Evolutionary conservation across 2,888 invertebrate species (phyloP), one percentile per base, ranked within the genome.

Genomic region (Baccha elongata): DNA sequence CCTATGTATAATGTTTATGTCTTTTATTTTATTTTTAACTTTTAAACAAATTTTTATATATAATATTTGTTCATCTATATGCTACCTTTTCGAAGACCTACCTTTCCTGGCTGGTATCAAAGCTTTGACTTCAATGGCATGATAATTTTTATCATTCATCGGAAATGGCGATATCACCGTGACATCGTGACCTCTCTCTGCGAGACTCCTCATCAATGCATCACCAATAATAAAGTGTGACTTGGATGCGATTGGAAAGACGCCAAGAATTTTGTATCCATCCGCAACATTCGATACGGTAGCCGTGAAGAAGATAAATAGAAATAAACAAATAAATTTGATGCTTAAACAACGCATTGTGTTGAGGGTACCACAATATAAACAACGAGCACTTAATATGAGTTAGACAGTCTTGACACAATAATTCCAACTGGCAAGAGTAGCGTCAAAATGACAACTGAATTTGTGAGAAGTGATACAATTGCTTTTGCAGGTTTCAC

Each of bases 221-320:
- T 80, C 58, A 37, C 80, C 80, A 35, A 80, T 50, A n/a, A 80
- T 69, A 26, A 80, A 80, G 37, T 80, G 80, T 11, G 75, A 80
- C 11, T 55, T 75, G 19, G 75, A 75, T 44, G 55, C 55, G 8
- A 35, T 65, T 64, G 68, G 64, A 48, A 75, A 69, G 17, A 80
- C 17, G n/a, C 75, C 80, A 71, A 80, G 80, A 40, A 80, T 69
- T 48, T 52, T 75, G 19, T 69, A 80, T 48, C 64, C 75, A 69
- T 50, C 50, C 17, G 60, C 15, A 29, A 23, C 19, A 29, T 32
- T 44, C 11, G 29, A 8, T 8, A 44, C 3, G 5, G 5, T 10
- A 67, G 11, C 40, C 17, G 32, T 11, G 15, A 32, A 32, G 10
- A 23, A 40, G 65, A 44, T 42, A 32, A 78, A 15, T 19, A 68